These are phyloP conservation scores for Meloidogyne exigua DNA, from an alignment of 1,140 invertebrate genomes.

Conservation along the genomic window DNA sequence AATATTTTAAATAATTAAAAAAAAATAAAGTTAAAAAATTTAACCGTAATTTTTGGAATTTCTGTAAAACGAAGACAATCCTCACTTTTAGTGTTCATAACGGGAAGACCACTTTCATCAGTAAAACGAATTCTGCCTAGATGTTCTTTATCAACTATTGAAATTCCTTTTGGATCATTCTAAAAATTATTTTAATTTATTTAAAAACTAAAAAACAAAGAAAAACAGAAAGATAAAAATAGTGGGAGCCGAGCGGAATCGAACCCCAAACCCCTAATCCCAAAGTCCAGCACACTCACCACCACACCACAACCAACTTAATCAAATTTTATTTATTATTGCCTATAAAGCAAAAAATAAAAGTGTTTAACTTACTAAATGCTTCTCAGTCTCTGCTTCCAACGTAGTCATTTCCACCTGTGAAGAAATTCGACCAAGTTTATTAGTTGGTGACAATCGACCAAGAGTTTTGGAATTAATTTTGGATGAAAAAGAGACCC, in stretches of 20 bases:
- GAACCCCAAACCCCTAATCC: background rate
- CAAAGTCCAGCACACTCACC: background rate
- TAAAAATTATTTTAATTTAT: conserved; percentile 10
- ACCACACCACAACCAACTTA: background rate
- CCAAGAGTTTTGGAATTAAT: conserved; percentile 69
- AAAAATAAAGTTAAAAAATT: conserved; percentile 23
- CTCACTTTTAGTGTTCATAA: conserved; percentile 74
- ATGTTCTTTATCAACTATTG: conserved; percentile 40
- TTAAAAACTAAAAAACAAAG: background rate
- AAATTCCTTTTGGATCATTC: conserved; percentile 33
- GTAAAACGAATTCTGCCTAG: conserved; percentile 65
- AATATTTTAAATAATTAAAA: conserved; percentile 15
- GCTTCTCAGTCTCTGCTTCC: conserved; percentile 54
- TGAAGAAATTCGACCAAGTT: conserved; percentile 48
- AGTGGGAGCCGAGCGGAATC: background rate
- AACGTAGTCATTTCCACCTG: conserved; percentile 52
- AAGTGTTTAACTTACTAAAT: conserved; percentile 29
- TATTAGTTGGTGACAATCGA: conserved; percentile 44
- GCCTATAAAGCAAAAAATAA: background rate
- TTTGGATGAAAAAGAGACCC: conserved; percentile 78
- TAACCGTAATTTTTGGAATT: conserved; percentile 71
- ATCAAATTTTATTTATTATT: background rate
- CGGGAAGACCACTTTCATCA: conserved; percentile 70
- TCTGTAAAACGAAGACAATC: conserved; percentile 78
- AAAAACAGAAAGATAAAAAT: background rate